Base-by-base conservation (phyloP, 2,797 vertebrate species). In the Uromys caudimaculatus region DNA sequence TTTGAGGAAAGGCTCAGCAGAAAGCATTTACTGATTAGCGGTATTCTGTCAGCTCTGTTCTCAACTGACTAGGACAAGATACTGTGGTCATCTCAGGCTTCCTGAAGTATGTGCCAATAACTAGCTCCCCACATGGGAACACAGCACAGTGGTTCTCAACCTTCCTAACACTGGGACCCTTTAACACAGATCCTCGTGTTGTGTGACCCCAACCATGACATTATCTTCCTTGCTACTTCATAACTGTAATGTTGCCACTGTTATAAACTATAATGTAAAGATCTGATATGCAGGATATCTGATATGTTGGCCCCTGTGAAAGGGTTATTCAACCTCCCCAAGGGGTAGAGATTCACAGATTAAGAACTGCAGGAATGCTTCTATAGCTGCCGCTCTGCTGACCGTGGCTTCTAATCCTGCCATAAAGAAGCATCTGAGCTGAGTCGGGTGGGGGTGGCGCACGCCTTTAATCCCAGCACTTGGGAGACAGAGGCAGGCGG, bases 41-140 rank as follows among this genome's bases (percentile, higher is more conserved):
- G 0, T 67, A 38, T 32, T 17, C 86, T 9, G 32, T 32, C 12
- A 7, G 21, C 19, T 60, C 38, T 71, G 9, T 69, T 78, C 62
- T 71, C 69, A 47, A 0, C 47, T 32, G 9, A 1, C 3, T 9
- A 38, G 73, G 56, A 32, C 19, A 64, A 23, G 50, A n/a, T n/a
- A 52, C 79, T 6, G 3, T 35, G 23, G 10, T 47, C 47, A 4
- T 35, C 54, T 75, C 35, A 2, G 52, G 35, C 38, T 76, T 82
- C 19, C 4, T 1, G 23, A 10, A 54, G 19, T 1, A 0, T 19
- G 41, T 24, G 1, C 54, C 0, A 1, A 6, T 41, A 32, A 23
- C 58, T 60, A 24, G 58, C 60, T 0, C 0, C 2, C 12, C 16
- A 3, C 0, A 0, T 29, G 11, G 54, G 44, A 47, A 2, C n/a